Evolutionary conservation across 2,797 vertebrate species (phyloP), one percentile per base, ranked within the genome.

Genomic region (Urocyon cinereoargenteus): DNA sequence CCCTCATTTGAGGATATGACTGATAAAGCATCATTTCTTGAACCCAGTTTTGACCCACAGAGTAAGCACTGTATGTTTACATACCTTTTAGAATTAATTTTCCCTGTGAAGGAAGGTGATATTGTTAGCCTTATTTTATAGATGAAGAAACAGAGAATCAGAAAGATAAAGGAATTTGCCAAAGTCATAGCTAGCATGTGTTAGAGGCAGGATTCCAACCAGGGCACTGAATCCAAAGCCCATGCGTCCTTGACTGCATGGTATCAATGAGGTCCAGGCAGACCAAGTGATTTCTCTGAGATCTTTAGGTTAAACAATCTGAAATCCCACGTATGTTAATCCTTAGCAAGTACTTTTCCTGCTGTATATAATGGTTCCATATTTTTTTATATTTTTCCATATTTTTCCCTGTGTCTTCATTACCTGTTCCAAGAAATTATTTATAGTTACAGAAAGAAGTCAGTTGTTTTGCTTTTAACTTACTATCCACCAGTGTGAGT

Each of bases 361-460:
- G 19, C 5, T 77, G 19, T 28, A 5, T 31, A 4, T 28, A 26
- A 78, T 84, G 49, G 24, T 36, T 91, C 8, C 31, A 5, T 73
- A 62, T 64, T 78, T 84, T 90, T 70, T 45, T 0, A 45, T 45
- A 45, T 45, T 45, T 45, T 36, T 91, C 8, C 31, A 5, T 73
- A 62, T 64, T 78, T 84, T 90, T 70, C 24, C 19, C 6, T 24
- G 57, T 59, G 70, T 10, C 26, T 18, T 40, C 86, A 31, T 72
- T 89, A 81, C 64, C 45, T 90, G 26, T 91, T 88, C 49, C 1
- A 90, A 87, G 61, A 93, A 82, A 84, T 61, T 73, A 85, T 89
- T 57, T 78, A 78, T 53, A 66, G 51, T 82, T 66, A 9, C 11
- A 31, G 5, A 64, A 95, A 70, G 36, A 55, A 53, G 59, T 75